Base-by-base conservation (phyloP, 2,113 vertebrate species). In the human (Homo sapiens) region DNA sequence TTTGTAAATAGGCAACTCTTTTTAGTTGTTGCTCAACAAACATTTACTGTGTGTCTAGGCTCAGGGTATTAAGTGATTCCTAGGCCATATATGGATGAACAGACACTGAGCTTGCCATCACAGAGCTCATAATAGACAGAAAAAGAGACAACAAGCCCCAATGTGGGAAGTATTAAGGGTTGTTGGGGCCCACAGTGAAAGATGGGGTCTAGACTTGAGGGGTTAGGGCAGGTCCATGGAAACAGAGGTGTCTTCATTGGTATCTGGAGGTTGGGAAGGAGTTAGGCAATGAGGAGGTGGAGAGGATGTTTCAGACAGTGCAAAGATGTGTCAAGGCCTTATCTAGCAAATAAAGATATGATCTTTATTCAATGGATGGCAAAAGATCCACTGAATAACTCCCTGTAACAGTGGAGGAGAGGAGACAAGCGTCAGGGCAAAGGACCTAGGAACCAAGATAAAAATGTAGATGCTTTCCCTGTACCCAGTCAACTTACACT, bases 401-500 rank as follows among this genome's bases (percentile, higher is more conserved):
- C 93, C 27, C n/a, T 70, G 22, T 12, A 2, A 68, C 25, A 95
- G 72, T 17, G 11, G 59, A 48, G 57, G 27, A 55, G 13, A 25
- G 25, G 57, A 13, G 82, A 78, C 18, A 78, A 18, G 45, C 27
- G 35, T 40, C 17, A n/a, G 8, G 72, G 40, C 43, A 52, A n/a
- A 64, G 23, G n/a, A 25, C 35, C 16, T 8, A 86, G n/a, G n/a
- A 43, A 17, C 40, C 11, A 64, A 57, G 18, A 23, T 10, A 52
- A 35, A 66, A 64, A 22, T 3, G 23, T 11, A 35, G 68, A 32
- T 35, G 17, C 8, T 52, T n/a, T 17, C 11, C 25, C 20, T 18
- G n/a, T 1, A 11, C 79, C 12, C 7, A 3, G 23, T 6, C 35
- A 9, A 14, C 12, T 40, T 14, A 48, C 1, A 23, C 8, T 14